Evolutionary conservation across 2,797 vertebrate species (phyloP), one percentile per base, ranked within the genome.

Genomic region (Petrocephalus schoutedeni): DNA sequence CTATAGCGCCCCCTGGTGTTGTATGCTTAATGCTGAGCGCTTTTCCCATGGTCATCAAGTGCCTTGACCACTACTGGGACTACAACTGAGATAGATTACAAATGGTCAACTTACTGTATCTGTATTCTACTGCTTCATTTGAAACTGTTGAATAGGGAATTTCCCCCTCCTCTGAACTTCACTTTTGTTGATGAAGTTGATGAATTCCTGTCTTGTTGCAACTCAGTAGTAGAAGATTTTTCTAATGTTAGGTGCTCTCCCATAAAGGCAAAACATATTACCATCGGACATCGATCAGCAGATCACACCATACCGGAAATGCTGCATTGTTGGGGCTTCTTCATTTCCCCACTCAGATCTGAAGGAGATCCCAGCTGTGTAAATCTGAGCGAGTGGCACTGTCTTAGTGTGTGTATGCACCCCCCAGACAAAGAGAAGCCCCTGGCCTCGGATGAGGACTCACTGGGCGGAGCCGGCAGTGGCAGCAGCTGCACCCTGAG

Each of bases 341-440:
- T 28, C 21, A 57, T 36, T 87, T 53, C 59, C 16, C 10, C n/a
- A 21, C n/a, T 45, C 45, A 82, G 51, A 23, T 82, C 49, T 51
- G 41, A 82, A 82, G 6, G 41, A 45, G 45, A 51, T 21, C 41
- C 41, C 41, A 45, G 41, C 41, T 45, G 4, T 45, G 41, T 45
- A 45, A 45, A 45, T 45, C 41, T 45, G 12, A 3, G 2, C n/a
- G 21, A 54, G 80, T 83, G 49, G 64, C 16, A 49, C 19, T 2
- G 0, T 49, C 19, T 45, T 49, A 49, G 41, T 49, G 14, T 80
- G 16, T 80, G 19, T 80, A n/a, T 80, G 51, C 21, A 1, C 1
- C 64, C 87, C 16, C 19, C 91, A 96, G 96, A 96, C 92, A 95
- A 95, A 93, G 95, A 96, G 89, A 96, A 96, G 90, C 94, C 94